Evolutionary conservation across 2,888 invertebrate species (phyloP).

Genomic region (Tinea semifulvella): DNA sequence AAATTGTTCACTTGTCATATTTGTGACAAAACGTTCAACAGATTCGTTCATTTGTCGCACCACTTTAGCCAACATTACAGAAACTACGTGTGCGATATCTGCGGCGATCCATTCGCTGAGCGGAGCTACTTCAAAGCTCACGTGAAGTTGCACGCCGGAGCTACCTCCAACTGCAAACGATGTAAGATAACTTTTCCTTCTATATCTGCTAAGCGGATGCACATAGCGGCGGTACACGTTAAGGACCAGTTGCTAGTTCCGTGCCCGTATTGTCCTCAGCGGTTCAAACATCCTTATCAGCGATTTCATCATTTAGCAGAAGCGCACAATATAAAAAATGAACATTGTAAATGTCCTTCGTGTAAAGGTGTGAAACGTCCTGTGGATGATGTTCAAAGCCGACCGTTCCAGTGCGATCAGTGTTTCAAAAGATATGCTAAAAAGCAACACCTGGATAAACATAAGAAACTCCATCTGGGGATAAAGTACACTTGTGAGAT

Average conservation of each 20-base stretch:
- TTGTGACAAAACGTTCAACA: conserved; percentile 12
- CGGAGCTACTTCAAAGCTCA: conserved; percentile 3
- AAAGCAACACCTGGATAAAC: conserved; percentile 32
- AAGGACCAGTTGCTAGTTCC: background rate
- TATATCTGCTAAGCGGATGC: background rate
- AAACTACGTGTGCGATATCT: conserved; percentile 57
- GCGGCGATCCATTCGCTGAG: conserved; percentile 30
- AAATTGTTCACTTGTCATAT: conserved; percentile 11
- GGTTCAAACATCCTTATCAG: conserved; percentile 2
- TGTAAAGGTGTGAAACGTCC: conserved; percentile 20
- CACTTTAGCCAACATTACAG: conserved; percentile 23
- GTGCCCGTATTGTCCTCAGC: conserved; percentile 9
- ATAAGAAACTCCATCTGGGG: conserved; percentile 34
- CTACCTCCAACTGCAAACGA: background rate
- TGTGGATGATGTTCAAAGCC: conserved; percentile 22
- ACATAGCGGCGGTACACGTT: background rate
- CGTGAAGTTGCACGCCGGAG: background rate
- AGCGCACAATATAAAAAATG: conserved; percentile 11
- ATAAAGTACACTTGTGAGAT: conserved; percentile 34
- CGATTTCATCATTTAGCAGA: conserved; percentile 1
- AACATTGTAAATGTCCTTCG: conserved; percentile 5
- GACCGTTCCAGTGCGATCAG: conserved; percentile 29
- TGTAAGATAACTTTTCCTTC: background rate
- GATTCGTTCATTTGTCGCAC: conserved; percentile 7
- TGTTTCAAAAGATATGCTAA: conserved; percentile 31